A percentile compares a stretch with the other conserved stretches of the same genome.
phyloP scores from a whole-genome alignment of 2,113 vertebrate species.

The Elephantulus edwardii region DNA sequence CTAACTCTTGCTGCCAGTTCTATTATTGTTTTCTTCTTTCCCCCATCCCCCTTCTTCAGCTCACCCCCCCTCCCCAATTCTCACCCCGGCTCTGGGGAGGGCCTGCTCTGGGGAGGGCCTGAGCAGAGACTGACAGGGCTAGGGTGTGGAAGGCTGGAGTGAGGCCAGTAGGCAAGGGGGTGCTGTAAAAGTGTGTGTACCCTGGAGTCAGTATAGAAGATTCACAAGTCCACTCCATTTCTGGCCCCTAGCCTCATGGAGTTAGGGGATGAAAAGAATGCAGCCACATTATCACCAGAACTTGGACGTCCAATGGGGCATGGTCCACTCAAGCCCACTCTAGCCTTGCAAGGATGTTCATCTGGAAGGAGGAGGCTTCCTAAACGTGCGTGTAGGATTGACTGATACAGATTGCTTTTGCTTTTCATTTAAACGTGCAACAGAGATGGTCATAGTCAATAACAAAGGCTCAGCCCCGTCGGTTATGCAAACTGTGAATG shows the following conservation, averaged over 20 bases:
- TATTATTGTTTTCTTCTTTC: neutral
- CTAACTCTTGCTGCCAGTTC: slow-evolving; percentile 62
- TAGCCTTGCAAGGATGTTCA: neutral
- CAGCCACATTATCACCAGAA: slow-evolving; percentile 50
- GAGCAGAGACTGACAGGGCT: neutral
- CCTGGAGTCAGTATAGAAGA: slow-evolving; percentile 65
- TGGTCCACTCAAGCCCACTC: slow-evolving; percentile 39
- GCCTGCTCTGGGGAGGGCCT: neutral
- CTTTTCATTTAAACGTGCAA: slow-evolving; percentile 68
- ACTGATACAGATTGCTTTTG: slow-evolving; percentile 65
- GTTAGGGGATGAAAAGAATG: slow-evolving; percentile 54
- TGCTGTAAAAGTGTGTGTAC: slow-evolving; percentile 22
- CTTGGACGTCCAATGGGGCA: slow-evolving; percentile 53
- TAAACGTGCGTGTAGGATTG: slow-evolving; percentile 49
- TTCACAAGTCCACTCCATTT: slow-evolving; percentile 61
- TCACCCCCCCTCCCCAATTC: too few species aligned
- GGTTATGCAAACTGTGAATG: slow-evolving; percentile 76
- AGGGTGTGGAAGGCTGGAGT: neutral
- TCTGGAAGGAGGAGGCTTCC: slow-evolving; percentile 73
- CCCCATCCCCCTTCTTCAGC: neutral
- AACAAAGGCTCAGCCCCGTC: slow-evolving; percentile 77
- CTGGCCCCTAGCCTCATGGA: slow-evolving; percentile 32
- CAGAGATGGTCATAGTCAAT: slow-evolving; percentile 75
- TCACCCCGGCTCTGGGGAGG: too few species aligned
- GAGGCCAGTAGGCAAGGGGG: neutral